phyloP scores from a whole-genome alignment of 2,888 invertebrate genomes.

The Drosophila subsilvestris region DNA sequence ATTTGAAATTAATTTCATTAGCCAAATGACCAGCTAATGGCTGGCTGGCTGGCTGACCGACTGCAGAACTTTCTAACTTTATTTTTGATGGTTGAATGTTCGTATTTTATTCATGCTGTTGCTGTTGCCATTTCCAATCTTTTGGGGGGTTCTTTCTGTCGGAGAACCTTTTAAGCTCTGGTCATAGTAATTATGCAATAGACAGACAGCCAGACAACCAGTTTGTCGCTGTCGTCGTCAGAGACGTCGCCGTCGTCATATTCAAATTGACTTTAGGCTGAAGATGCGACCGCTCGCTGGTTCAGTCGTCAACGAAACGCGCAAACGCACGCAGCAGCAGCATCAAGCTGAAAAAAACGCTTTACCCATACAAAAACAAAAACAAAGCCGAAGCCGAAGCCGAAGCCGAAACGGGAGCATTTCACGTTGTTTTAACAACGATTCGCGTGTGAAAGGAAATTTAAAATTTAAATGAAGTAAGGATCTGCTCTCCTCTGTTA shows the following conservation, averaged over 20 bases:
- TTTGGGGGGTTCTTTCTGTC: constrained; percentile 29
- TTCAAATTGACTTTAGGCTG: constrained; percentile 72
- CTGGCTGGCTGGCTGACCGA: neutral
- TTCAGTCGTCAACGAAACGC: constrained; percentile 71
- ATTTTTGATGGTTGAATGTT: constrained; percentile 17
- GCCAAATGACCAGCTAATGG: constrained; percentile 55
- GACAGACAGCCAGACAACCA: constrained; percentile 59
- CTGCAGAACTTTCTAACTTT: constrained; percentile 41
- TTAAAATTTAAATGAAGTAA: constrained; percentile 52
- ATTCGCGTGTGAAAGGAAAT: constrained; percentile 7
- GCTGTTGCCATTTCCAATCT: constrained; percentile 4
- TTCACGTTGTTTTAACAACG: constrained; percentile 22
- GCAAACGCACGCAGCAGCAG: constrained; percentile 63
- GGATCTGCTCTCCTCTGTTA: constrained; percentile 38
- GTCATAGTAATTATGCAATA: constrained; percentile 69
- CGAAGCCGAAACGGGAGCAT: constrained; percentile 27
- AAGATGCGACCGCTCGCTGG: constrained; percentile 65
- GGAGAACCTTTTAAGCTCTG: constrained; percentile 52
- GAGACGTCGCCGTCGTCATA: constrained; percentile 59
- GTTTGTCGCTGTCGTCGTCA: constrained; percentile 66
- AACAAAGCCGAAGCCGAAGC: constrained; percentile 14
- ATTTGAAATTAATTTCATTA: constrained; percentile 68
- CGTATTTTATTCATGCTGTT: constrained; percentile 2
- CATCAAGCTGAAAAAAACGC: constrained; percentile 21
- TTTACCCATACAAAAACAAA: constrained; percentile 1